phyloP scores from a whole-genome alignment of 2,888 invertebrate species.

The Rutpela maculata region DNA sequence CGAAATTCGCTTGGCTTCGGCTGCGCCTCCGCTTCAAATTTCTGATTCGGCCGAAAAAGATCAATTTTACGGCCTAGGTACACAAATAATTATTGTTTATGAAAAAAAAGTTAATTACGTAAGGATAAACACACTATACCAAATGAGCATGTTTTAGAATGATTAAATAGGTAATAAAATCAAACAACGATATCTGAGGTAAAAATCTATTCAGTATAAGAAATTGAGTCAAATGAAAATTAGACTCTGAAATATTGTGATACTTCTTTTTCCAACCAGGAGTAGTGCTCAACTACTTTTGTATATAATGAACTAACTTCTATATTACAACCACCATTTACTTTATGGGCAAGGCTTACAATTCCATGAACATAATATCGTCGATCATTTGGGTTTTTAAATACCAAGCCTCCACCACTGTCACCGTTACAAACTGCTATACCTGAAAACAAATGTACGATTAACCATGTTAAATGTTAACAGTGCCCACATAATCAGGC shows the following conservation, averaged over 20 bases:
- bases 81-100: too few relatives aligned
- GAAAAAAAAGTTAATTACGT: too few relatives aligned
- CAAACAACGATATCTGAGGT: background rate
- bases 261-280: conserved; percentile 47
- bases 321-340: conserved; percentile 49
- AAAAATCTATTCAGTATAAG: background rate
- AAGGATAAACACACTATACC: too few relatives aligned
- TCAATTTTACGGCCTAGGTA: too few relatives aligned
- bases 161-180: background rate
- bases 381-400: conserved; percentile 60
- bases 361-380: conserved; percentile 73
- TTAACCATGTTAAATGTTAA: too few relatives aligned
- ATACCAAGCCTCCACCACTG: conserved; percentile 74
- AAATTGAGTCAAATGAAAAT: background rate
- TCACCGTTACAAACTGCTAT: conserved; percentile 74
- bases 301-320: conserved; percentile 57
- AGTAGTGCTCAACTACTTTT: conserved; percentile 50
- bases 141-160: too few relatives aligned
- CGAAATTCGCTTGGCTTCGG: too few relatives aligned
- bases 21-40: too few relatives aligned
- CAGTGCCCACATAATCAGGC: too few relatives aligned
- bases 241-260: conserved; percentile 9
- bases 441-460: conserved; percentile 51
- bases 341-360: conserved; percentile 68
- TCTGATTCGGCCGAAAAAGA: too few relatives aligned